Evolutionary conservation across 2,113 vertebrate species (phyloP).

Genomic region (Sinocyclocheilus maitianheensis): DNA sequence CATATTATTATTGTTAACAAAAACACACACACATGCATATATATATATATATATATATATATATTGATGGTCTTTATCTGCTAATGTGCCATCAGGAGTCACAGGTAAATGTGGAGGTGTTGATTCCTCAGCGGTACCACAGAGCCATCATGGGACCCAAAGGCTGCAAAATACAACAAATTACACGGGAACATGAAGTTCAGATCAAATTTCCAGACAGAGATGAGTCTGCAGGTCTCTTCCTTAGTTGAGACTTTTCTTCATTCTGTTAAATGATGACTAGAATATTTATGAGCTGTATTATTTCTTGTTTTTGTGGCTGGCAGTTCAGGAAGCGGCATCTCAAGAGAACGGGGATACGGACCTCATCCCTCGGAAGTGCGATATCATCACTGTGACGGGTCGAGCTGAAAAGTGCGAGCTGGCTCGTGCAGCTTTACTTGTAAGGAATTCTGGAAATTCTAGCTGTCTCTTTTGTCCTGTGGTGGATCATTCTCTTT

Average conservation of each 20-base stretch:
- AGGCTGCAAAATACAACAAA: constrained; percentile 77
- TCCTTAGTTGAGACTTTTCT: background rate
- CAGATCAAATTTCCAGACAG: constrained; percentile 83
- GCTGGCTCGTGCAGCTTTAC: constrained; percentile 72
- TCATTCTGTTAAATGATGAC: background rate
- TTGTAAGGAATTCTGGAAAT: constrained; percentile 66
- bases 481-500: background rate
- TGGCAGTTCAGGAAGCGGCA: constrained; percentile 70
- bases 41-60: no score
- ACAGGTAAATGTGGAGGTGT: constrained; percentile 77
- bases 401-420: constrained; percentile 80
- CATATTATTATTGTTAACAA: no score
- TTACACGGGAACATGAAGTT: constrained; percentile 79
- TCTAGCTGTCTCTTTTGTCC: background rate
- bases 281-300: background rate
- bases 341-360: constrained; percentile 76
- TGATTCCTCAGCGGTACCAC: constrained; percentile 79
- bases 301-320: background rate
- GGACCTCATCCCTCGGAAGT: constrained; percentile 74
- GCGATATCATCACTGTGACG: constrained; percentile 77
- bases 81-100: constrained; percentile 70
- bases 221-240: constrained; percentile 76
- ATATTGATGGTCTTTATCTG: background rate
- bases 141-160: constrained; percentile 79
- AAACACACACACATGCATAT: no score